Evolutionary conservation across 1,140 invertebrate genomes (phyloP), one percentile per base, ranked within the genome.

Genomic region (Acromyrmex charruanus): DNA sequence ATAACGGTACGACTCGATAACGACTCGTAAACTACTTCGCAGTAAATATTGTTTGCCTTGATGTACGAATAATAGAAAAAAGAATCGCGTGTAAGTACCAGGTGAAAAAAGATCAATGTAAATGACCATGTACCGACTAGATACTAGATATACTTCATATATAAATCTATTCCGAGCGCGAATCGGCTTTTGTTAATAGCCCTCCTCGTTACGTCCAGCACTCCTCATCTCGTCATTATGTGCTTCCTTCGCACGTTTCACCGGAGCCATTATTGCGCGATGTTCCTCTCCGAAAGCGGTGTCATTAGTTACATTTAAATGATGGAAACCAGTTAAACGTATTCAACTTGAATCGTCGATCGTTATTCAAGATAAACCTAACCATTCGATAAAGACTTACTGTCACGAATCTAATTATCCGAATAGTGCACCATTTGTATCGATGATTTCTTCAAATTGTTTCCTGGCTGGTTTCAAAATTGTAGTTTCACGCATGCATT

Each of bases 301-400:
- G 51, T 12, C 77, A 61, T 89, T 89, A 87, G 86, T 90, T 90
- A 89, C 59, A 66, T 18, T 74, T 82, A 72, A 87, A 87, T 51
- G 31, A 69, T 72, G 63, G 31, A 49, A 51, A 61, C 39, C 82
- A 77, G n/a, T 65, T 21, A 16, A 35, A 53, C 18, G 77, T 72
- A 74, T 85, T 66, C 53, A 61, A 65, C 28, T 51, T 12, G 31
- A 44, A 72, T 86, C 25, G 71, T 77, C 58, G 49, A 68, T 68
- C 44, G 61, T 86, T 63, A 74, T 72, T 85, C 71, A 77, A 55
- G 21, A 59, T 51, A 31, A 59, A n/a, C 21, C 53, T 72, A 44
- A 51, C 5, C 53, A 16, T 25, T 14, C 31, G 21, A 25, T 14
- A 44, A 58, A 39, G 16, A 35, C 3, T 10, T 12, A 21, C 9